Percentiles rank a stretch among this genome's conserved stretches.
These are phyloP conservation scores for Macropodus opercularis DNA, from an alignment of 2,797 vertebrate genomes.

Conservation along the genomic window DNA sequence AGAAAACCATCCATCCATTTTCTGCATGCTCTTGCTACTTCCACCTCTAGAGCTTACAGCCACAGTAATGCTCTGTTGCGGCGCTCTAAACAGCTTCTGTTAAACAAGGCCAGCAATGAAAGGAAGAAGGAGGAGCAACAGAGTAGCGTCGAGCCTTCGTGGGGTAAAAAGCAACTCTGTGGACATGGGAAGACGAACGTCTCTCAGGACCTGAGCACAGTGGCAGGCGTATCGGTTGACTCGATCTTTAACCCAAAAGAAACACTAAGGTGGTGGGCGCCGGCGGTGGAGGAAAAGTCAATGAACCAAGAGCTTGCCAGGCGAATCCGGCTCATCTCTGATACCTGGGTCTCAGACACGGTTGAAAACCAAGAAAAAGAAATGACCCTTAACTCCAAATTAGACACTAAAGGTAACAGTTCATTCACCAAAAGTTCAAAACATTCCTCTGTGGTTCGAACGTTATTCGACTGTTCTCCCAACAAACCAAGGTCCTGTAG, in stretches of 20 bases:
- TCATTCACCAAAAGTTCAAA: constrained; percentile 66
- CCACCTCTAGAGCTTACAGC: constrained; percentile 84
- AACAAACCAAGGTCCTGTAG: constrained; percentile 83
- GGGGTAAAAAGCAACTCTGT: constrained; percentile 29
- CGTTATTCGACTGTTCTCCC: constrained; percentile 88
- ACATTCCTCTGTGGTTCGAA: constrained; percentile 86
- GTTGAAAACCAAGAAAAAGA: constrained; percentile 72
- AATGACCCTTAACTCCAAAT: constrained; percentile 43
- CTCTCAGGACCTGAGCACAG: constrained; percentile 67
- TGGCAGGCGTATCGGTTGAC: constrained; percentile 84
- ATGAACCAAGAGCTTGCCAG: constrained; percentile 89
- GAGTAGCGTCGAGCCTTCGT: constrained; percentile 18
- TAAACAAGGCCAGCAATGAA: constrained; percentile 85
- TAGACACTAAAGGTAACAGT: constrained; percentile 52
- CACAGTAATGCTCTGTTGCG: constrained; percentile 86
- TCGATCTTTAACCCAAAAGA: constrained; percentile 86
- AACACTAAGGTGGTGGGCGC: constrained; percentile 91
- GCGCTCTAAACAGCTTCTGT: constrained; percentile 87
- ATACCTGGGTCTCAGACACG: constrained; percentile 89
- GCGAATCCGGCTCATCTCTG: constrained; percentile 89
- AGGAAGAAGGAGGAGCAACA: constrained; percentile 75
- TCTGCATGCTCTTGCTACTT: constrained; percentile 88
- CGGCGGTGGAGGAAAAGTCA: constrained; percentile 85
- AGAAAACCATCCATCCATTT: constrained; percentile 89
- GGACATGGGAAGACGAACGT: constrained; percentile 34